phyloP scores from a whole-genome alignment of 2,888 invertebrate species.

The Crioceris asparagi region DNA sequence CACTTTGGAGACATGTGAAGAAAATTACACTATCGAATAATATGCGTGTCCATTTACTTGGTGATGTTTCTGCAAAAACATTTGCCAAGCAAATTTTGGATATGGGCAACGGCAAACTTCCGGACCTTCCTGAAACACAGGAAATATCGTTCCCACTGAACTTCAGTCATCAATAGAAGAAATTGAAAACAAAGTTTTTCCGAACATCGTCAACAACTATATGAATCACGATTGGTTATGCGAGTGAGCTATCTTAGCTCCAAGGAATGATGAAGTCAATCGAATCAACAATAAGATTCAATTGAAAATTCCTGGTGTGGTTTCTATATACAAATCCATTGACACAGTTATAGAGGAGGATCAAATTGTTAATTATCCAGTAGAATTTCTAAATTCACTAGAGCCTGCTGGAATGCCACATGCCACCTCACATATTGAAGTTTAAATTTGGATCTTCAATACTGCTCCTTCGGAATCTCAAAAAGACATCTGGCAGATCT shows the following conservation, averaged over 20 bases:
- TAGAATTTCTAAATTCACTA: not conserved
- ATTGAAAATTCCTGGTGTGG: not conserved
- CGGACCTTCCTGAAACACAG: not conserved
- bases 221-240: constrained; percentile 22
- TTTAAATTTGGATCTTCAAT: not conserved
- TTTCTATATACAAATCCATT: not conserved
- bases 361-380: not conserved
- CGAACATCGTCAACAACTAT: constrained; percentile 15
- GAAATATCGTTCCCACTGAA: not conserved
- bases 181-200: not conserved
- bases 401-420: no score
- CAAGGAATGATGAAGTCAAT: constrained; percentile 21
- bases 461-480: not conserved
- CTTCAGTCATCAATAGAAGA: not conserved
- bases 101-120: not conserved
- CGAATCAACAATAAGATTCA: not conserved
- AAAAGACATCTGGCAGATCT: no score
- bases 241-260: constrained; percentile 28
- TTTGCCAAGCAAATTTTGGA: not conserved
- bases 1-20: not conserved
- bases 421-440: not conserved
- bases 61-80: not conserved
- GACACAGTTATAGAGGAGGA: not conserved
- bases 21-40: not conserved
- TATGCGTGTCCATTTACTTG: not conserved